Evolutionary conservation across 2,113 vertebrate genomes (phyloP).

Genomic region (Thunnus maccoyii): DNA sequence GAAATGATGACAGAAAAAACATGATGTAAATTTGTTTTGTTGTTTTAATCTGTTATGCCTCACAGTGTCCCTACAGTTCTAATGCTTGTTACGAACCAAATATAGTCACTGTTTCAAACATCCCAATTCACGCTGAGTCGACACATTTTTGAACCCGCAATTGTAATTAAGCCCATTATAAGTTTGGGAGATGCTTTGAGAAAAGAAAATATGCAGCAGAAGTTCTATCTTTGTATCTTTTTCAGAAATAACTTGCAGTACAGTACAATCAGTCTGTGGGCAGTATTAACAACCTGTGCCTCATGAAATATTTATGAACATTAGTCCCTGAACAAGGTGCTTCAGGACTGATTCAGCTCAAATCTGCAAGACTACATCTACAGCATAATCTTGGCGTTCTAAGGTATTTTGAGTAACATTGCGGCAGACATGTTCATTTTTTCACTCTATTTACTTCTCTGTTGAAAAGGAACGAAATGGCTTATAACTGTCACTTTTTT

Average conservation of each 20-base stretch:
- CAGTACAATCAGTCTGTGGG: not conserved
- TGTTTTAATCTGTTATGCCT: not conserved
- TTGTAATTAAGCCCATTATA: slow-evolving; percentile 31
- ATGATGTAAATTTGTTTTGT: not conserved
- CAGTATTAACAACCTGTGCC: slow-evolving; percentile 10
- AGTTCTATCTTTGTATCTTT: slow-evolving; percentile 6
- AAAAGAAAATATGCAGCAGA: not conserved
- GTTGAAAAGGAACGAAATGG: slow-evolving; percentile 33
- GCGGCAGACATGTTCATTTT: slow-evolving; percentile 21
- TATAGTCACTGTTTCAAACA: slow-evolving; percentile 24
- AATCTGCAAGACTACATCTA: slow-evolving; percentile 13
- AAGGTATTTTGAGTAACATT: slow-evolving; percentile 10
- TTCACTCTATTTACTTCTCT: slow-evolving; percentile 34
- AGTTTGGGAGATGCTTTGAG: not conserved
- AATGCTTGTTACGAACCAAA: slow-evolving; percentile 34
- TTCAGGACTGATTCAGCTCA: slow-evolving; percentile 6
- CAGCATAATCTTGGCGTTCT: not conserved
- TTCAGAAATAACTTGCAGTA: not conserved
- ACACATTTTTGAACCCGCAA: not conserved
- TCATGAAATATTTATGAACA: slow-evolving; percentile 44
- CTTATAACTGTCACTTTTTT: slow-evolving; percentile 28
- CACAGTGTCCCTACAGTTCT: not conserved
- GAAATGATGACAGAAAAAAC: not conserved
- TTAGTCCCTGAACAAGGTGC: slow-evolving; percentile 15
- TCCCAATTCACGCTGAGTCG: slow-evolving; percentile 31